Percentiles rank a stretch among this genome's conserved stretches.
Evolutionary conservation across 1,140 invertebrate genomes (phyloP).

Genomic region (Mamestra configurata): DNA sequence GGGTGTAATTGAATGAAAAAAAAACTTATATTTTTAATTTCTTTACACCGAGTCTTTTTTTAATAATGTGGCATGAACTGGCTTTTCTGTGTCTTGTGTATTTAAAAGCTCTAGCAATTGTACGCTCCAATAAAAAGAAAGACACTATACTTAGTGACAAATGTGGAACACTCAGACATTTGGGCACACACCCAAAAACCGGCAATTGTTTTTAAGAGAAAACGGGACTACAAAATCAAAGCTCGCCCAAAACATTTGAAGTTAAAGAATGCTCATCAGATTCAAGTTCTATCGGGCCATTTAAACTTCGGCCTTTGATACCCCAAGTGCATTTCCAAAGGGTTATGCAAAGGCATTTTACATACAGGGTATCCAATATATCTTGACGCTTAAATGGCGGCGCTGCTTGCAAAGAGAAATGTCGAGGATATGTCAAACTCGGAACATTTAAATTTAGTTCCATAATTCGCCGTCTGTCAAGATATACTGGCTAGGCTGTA

Average conservation of each 20-base stretch:
- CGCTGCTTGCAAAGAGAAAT: constrained; percentile 4
- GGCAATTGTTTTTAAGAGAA: neutral
- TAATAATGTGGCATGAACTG: neutral
- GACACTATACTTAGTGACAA: neutral
- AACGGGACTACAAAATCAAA: constrained; percentile 5
- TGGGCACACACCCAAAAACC: constrained; percentile 15
- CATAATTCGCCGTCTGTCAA: constrained; percentile 40
- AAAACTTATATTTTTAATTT: neutral
- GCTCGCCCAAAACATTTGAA: constrained; percentile 15
- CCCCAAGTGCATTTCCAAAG: constrained; percentile 48
- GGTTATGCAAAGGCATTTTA: constrained; percentile 55
- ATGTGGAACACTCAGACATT: constrained; percentile 8
- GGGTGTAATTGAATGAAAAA: neutral
- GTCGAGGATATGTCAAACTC: constrained; percentile 30
- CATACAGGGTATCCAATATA: constrained; percentile 37
- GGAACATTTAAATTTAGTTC: constrained; percentile 39
- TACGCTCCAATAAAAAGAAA: neutral
- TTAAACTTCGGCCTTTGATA: constrained; percentile 39
- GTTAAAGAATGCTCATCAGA: constrained; percentile 19
- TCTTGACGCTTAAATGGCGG: neutral
- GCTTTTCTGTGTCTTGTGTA: neutral
- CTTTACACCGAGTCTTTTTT: neutral
- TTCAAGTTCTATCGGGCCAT: constrained; percentile 22
- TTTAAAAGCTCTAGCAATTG: constrained; percentile 14
- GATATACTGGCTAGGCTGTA: constrained; percentile 38